A percentile compares a stretch with the other conserved stretches of the same genome.
Conservation (phyloP, 1,140 invertebrate species). For the Helicorthomorpha holstii region DNA sequence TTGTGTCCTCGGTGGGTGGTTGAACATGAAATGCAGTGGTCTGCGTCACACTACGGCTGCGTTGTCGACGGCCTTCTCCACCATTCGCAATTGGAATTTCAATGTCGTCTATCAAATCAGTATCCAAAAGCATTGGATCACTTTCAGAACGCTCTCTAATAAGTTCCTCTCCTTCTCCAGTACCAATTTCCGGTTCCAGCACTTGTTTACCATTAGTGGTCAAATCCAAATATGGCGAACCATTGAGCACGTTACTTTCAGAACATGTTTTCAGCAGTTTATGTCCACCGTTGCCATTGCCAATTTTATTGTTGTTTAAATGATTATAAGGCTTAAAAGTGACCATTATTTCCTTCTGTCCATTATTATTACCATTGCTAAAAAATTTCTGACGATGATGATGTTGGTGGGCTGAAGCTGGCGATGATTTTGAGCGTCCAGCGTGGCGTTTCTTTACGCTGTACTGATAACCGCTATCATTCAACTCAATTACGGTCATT, state of each 20-base stretch:
- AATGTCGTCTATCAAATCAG: not conserved
- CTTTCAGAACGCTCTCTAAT: not conserved
- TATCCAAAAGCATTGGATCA: not conserved
- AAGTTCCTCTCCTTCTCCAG: not conserved
- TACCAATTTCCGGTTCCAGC: not conserved
- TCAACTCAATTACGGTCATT: not conserved
- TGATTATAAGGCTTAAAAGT: constrained; percentile 59
- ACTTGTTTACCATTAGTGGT: constrained; percentile 12
- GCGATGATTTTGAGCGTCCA: not conserved
- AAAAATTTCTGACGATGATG: not conserved
- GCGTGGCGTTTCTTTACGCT: not conserved
- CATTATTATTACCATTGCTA: not conserved
- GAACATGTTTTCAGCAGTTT: constrained; percentile 52
- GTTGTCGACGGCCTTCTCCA: not conserved
- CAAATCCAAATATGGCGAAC: constrained; percentile 19
- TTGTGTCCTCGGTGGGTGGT: not conserved
- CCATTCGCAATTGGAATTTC: not conserved
- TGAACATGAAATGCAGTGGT: not conserved
- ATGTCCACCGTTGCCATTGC: not conserved
- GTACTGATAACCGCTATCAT: not conserved
- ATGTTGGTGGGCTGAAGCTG: not conserved
- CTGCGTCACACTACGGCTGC: not conserved
- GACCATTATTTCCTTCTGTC: constrained; percentile 62
- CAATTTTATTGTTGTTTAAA: constrained; percentile 29
- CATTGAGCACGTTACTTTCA: constrained; percentile 52